Evolutionary conservation across 2,888 invertebrate genomes (phyloP), one percentile per base, ranked within the genome.

Genomic region (Xanthia icteritia): DNA sequence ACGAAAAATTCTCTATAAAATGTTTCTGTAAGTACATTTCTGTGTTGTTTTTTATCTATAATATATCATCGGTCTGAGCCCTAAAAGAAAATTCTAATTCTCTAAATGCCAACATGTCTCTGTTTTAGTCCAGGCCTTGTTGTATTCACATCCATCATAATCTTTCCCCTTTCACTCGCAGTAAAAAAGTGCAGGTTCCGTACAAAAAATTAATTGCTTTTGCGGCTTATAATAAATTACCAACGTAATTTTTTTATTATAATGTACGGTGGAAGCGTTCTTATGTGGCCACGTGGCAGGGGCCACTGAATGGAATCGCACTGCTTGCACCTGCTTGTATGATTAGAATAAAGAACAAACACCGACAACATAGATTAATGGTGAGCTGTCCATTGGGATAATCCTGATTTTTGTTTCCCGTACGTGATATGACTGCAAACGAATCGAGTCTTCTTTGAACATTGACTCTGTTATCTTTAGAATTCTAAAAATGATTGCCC

Each of bases 401-500:
- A 86, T 85, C 73, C 77, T 64, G 71, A 86, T 88, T 89, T 88
- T 86, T 84, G 84, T 89, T 87, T 88, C 77, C 69, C 72, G 78
- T 81, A 86, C 86, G 82, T 84, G 77, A 73, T 73, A 73, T 67
- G 76, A 75, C 77, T 87, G 56, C 61, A 75, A 81, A 79, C 69
- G 54, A 84, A 74, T 75, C 66, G 69, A 51, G 36, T 74, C 76
- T 75, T 69, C 67, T 66, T 71, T 69, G 45, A 76, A 66, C 67
- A 73, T 80, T 83, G 76, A 81, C 80, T 76, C 70, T 58, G 68
- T 79, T 77, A 82, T 82, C 78, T 83, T 82, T 74, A 73, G 66
- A 82, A 86, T 86, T 85, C 72, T 73, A 86, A 88, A 89, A 89
- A 88, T 86, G 81, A 87, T 88, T 86, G 77, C 82, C 81, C 80